Conservation (phyloP, 2,113 vertebrate genomes). For the Dendrocopos noguchii region DNA sequence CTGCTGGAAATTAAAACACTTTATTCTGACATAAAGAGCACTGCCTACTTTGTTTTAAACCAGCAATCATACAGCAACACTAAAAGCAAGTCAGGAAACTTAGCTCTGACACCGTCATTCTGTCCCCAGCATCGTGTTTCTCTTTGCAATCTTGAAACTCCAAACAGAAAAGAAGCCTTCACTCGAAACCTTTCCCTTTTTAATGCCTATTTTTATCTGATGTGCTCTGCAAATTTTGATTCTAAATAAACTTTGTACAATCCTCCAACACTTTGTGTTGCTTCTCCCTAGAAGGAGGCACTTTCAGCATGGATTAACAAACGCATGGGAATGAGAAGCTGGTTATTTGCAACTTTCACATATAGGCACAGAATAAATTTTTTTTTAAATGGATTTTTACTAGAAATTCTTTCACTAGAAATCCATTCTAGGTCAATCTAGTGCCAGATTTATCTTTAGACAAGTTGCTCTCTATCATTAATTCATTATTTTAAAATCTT, state of each 20-base stretch:
- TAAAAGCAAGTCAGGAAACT: not conserved
- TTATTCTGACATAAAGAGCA: not conserved
- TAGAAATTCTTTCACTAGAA: not conserved
- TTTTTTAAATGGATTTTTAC: not conserved
- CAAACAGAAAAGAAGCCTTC: not conserved
- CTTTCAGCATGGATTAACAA: not conserved
- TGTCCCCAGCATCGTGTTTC: not conserved
- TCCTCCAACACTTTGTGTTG: not conserved
- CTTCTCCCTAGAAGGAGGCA: not conserved
- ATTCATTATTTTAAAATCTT: not conserved
- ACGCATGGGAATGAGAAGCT: rapidly evolving
- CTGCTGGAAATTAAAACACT: not conserved
- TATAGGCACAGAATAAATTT: not conserved
- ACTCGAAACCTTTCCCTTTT: not conserved
- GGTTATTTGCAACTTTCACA: not conserved
- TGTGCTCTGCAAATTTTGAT: not conserved
- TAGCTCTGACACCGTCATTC: not conserved
- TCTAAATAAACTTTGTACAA: not conserved
- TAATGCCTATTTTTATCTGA: not conserved
- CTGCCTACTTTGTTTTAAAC: not conserved
- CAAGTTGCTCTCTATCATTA: too few relatives aligned
- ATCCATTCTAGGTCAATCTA: not conserved
- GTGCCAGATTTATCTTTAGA: not conserved
- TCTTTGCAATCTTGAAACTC: not conserved
- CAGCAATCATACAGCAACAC: not conserved